phyloP scores from a whole-genome alignment of 2,888 invertebrate species.

The Tetragonisca angustula region DNA sequence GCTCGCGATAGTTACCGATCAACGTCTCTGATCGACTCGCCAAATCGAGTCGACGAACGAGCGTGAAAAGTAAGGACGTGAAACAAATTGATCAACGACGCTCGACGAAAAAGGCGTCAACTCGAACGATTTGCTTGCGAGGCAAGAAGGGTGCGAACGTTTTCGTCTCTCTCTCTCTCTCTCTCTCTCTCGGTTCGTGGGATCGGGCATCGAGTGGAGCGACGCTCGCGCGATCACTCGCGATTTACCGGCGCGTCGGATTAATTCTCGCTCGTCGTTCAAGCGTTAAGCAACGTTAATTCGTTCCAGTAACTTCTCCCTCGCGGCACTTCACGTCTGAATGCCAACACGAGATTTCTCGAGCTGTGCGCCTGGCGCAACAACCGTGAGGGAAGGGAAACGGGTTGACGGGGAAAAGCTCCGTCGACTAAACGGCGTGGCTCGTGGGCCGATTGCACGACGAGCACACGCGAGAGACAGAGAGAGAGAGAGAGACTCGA shows the following conservation, averaged over 20 bases:
- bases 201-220: conserved; percentile 26
- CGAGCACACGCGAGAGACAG: not conserved
- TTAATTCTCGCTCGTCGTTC: conserved; percentile 57
- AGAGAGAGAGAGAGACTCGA: not conserved
- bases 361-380: conserved; percentile 5
- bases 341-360: conserved; percentile 27
- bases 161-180: not conserved
- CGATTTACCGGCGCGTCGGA: conserved; percentile 58
- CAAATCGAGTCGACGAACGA: not conserved
- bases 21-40: too few relatives aligned
- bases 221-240: conserved; percentile 35
- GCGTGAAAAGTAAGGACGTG: not conserved
- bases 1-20: too few relatives aligned
- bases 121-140: conserved; percentile 22
- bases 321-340: conserved; percentile 53
- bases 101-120: not conserved
- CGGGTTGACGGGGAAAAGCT: not conserved
- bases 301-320: conserved; percentile 59
- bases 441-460: conserved; percentile 29
- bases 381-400: not conserved
- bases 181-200: conserved; percentile 7
- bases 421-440: conserved; percentile 10
- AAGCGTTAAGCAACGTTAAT: conserved; percentile 60
- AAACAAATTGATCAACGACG: not conserved
- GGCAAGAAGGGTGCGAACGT: conserved; percentile 22